A percentile compares a stretch with the other conserved stretches of the same genome.
phyloP scores from a whole-genome alignment of 2,888 invertebrate species.

The Argyresthia albistria region DNA sequence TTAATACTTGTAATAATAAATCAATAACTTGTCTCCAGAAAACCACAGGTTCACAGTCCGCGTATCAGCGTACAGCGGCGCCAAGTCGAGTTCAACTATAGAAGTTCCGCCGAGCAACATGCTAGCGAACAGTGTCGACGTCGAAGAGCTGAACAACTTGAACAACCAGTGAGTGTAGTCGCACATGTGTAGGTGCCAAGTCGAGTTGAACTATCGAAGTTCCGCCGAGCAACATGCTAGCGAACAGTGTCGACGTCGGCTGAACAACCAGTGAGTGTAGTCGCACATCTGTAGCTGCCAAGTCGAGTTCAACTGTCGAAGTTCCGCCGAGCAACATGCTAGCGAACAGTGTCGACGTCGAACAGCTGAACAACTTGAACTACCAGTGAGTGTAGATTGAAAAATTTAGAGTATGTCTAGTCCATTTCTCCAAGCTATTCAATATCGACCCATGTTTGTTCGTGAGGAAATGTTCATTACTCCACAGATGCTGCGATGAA shows the following conservation, averaged over 20 bases:
- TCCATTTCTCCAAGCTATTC: too few relatives aligned
- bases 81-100: slow-evolving; percentile 71
- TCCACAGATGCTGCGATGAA: too few relatives aligned
- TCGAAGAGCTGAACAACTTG: slow-evolving; percentile 48
- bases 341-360: slow-evolving; percentile 72
- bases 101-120: slow-evolving; percentile 64
- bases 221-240: slow-evolving; percentile 62
- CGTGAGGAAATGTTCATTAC: too few relatives aligned
- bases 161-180: slow-evolving; percentile 32
- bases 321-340: slow-evolving; percentile 67
- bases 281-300: too few relatives aligned
- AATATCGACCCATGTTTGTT: too few relatives aligned
- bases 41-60: slow-evolving; percentile 70
- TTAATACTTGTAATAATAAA: too few relatives aligned
- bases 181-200: too few relatives aligned
- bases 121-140: slow-evolving; percentile 74
- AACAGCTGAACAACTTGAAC: slow-evolving; percentile 44
- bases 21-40: slow-evolving; percentile 41
- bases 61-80: slow-evolving; percentile 76
- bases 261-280: too few relatives aligned
- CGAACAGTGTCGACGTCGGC: slow-evolving; percentile 68
- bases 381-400: slow-evolving; percentile 27
- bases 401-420: too few relatives aligned
- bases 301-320: slow-evolving; percentile 70
- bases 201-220: slow-evolving; percentile 73